A percentile compares a stretch with the other conserved stretches of the same genome.
These are phyloP conservation scores for Trachymyrmex septentrionalis DNA, from an alignment of 1,140 invertebrate species.

Conservation along the genomic window DNA sequence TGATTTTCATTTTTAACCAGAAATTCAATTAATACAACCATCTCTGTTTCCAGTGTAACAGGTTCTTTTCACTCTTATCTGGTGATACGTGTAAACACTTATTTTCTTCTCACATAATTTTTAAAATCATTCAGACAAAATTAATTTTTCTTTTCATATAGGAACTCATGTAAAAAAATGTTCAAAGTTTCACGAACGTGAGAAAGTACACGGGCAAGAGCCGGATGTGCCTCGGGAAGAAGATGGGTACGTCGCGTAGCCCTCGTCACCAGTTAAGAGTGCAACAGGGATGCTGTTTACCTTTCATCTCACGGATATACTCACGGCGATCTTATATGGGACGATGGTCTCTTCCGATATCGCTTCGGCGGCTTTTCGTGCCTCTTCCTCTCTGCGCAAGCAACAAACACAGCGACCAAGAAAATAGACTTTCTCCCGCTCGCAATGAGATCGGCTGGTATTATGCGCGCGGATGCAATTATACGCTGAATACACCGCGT, in stretches of 20 bases:
- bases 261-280: background rate
- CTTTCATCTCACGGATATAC: conserved; percentile 69
- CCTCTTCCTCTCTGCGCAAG: conserved; percentile 82
- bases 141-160: background rate
- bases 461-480: conserved; percentile 29
- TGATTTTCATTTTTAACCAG: too few species aligned
- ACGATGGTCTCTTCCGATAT: conserved; percentile 83
- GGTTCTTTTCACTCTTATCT: conserved; percentile 3
- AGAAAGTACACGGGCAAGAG: background rate
- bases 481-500: conserved; percentile 8
- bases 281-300: conserved; percentile 26
- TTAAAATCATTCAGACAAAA: background rate
- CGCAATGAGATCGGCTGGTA: background rate
- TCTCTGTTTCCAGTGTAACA: background rate
- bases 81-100: background rate
- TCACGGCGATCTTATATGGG: conserved; percentile 85
- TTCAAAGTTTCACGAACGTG: background rate
- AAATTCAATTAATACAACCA: too few species aligned
- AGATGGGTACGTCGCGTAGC: background rate
- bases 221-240: background rate
- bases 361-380: conserved; percentile 78
- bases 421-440: conserved; percentile 50
- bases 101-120: background rate
- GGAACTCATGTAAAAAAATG: background rate
- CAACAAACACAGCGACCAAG: conserved; percentile 68